Conservation (phyloP, 1,140 invertebrate species). For the Diorhabda elongata region DNA sequence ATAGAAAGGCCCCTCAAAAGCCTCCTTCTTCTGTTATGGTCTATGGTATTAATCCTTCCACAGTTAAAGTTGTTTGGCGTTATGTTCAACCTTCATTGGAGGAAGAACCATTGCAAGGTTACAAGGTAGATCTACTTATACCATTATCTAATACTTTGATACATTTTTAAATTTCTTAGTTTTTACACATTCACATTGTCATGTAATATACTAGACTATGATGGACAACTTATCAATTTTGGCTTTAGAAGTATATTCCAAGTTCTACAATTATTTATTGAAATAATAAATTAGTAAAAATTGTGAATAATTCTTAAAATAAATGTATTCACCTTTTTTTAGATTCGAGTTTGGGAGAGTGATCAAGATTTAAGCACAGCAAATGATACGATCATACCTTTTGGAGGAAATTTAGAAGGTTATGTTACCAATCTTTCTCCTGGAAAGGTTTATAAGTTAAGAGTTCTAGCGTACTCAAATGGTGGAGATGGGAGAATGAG, state of each 20-base stretch:
- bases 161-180: no score
- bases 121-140: constrained; percentile 63
- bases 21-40: constrained; percentile 88
- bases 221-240: no score
- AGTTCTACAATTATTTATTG: no score
- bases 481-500: constrained; percentile 96
- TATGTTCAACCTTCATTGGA: constrained; percentile 84
- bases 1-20: constrained; percentile 85
- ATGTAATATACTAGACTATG: no score
- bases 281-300: no score
- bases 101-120: constrained; percentile 91
- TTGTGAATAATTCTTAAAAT: no score
- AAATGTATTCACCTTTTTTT: constrained; percentile 25
- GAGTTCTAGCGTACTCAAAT: constrained; percentile 87
- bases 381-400: constrained; percentile 75
- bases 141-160: neutral
- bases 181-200: no score
- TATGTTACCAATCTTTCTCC: constrained; percentile 74
- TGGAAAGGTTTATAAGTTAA: constrained; percentile 81
- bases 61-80: constrained; percentile 84
- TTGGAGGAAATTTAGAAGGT: constrained; percentile 73
- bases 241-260: no score
- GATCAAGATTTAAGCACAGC: constrained; percentile 90
- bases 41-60: constrained; percentile 76
- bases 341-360: constrained; percentile 86